Evolutionary conservation across 2,888 invertebrate species (phyloP), one percentile per base, ranked within the genome.

Genomic region (Neelides folsomi): DNA sequence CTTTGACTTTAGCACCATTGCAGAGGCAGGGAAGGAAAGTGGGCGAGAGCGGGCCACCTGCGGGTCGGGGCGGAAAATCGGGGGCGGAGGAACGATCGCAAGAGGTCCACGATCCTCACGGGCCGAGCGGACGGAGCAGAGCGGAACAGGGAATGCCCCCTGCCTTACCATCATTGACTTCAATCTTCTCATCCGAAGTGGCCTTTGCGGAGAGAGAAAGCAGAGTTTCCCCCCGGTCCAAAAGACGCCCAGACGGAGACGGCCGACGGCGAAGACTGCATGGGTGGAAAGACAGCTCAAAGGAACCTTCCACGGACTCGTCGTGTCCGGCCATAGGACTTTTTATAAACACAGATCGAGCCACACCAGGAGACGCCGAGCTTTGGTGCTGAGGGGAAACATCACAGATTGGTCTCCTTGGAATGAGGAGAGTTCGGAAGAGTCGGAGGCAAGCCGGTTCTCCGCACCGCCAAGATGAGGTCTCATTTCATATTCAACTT

Each of bases 121-220:
- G 12, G 41, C 10, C 10, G 18, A 16, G 41, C 62, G 18, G 38
- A 2, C 12, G n/a, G 49, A 40, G 19, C 56, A 10, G 63, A 61
- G 56, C 64, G 59, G 65, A 62, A 27, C 27, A 27, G 27, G 27
- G 19, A 75, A 76, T 6, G 75, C 78, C 66, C 80, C 81, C n/a
- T 76, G 77, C 66, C 73, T 83, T 56, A 78, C 81, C 20, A 81
- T 82, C 63, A 81, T 83, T 58, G 82, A 82, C 72, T 79, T 82
- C 67, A 82, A 82, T 73, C 75, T 79, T 69, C 75, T 82, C 66
- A 79, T 80, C 6, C 72, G 77, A 48, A 77, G 77, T 36, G 77
- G 78, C 51, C 70, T 79, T 45, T 77, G 77, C 15, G 44, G 46
- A 35, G 35, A 10, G n/a, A 34, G 9, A 7, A 13, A 45, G 34